Evolutionary conservation across 2,113 vertebrate genomes (phyloP), one percentile per base, ranked within the genome.

Genomic region (Hiodon alosoides): DNA sequence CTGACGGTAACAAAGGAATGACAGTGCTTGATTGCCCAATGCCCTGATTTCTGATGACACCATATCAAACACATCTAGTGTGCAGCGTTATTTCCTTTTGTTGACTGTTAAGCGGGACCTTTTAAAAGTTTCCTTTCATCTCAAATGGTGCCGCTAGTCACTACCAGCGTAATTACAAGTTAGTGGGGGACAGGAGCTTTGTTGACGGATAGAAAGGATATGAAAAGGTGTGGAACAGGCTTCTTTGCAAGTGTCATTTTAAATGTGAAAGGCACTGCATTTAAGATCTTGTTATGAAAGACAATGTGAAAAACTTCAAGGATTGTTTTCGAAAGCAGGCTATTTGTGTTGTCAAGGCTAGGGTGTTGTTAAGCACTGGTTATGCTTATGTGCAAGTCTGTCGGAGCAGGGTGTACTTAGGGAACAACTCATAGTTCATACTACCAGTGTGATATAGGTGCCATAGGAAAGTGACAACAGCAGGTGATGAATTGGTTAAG

Each of bases 161-260:
- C 59, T 84, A 77, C 14, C 50, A 64, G 67, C 75, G 77, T 55
- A 52, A 80, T 75, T 75, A 53, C 82, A 58, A 69, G 76, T 69
- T 71, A 72, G 69, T 73, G 74, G 79, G 83, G 78, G 31, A 77
- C 71, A 72, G 70, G 31, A 62, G 77, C 77, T 48, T 71, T 75
- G 75, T 52, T 48, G 74, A 71, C 76, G 67, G 69, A 67, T 73
- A 59, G 76, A 16, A 2, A 71, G 78, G 73, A 76, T 54, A 83
- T 78, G 72, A 77, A 76, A 79, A 77, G 81, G 82, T 82, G 83
- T 86, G 83, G 85, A 88, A 82, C 82, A 67, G 14, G 68, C 73
- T 77, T 78, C 81, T 64, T 79, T 76, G 79, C 86, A 85, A 31
- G 31, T 31, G 31, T 31, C 31, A 31, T 31, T 31, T 31, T 31